Evolutionary conservation across 2,113 vertebrate genomes (phyloP).

Genomic region (Nothoprocta perdicaria): DNA sequence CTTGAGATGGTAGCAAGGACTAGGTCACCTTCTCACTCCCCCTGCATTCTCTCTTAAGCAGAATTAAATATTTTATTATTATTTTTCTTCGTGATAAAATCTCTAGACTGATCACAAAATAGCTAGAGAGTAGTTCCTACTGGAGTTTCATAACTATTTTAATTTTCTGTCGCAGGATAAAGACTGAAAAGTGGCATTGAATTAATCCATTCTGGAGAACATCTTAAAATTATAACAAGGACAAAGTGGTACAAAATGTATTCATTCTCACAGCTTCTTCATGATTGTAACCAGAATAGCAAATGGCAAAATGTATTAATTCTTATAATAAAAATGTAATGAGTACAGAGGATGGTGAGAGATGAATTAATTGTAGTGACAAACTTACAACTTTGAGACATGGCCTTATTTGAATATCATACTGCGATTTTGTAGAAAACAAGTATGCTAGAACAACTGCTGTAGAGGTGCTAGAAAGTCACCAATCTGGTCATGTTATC

Average conservation of each 20-base stretch:
- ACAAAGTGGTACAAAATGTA: slow-evolving; percentile 76
- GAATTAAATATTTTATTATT: slow-evolving; percentile 29
- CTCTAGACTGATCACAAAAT: slow-evolving; percentile 16
- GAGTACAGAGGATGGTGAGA: slow-evolving; percentile 58
- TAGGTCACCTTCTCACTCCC: not conserved
- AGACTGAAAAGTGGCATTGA: slow-evolving; percentile 71
- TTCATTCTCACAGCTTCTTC: slow-evolving; percentile 74
- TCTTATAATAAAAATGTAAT: slow-evolving; percentile 78
- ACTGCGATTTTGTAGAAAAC: not conserved
- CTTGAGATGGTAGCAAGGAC: not conserved
- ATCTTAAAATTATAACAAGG: slow-evolving; percentile 76
- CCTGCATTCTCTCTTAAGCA: not conserved
- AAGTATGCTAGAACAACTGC: not conserved
- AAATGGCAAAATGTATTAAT: slow-evolving; percentile 76
- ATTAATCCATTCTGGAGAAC: slow-evolving; percentile 74
- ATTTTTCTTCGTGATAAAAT: slow-evolving; percentile 42
- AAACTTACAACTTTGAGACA: slow-evolving; percentile 36
- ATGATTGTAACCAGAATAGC: slow-evolving; percentile 74
- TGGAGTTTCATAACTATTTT: slow-evolving; percentile 62
- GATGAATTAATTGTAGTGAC: slow-evolving; percentile 63
- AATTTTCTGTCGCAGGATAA: slow-evolving; percentile 66
- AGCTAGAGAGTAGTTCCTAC: not conserved
- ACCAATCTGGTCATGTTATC: not conserved
- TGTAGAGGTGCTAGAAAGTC: not conserved
- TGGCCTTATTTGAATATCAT: slow-evolving; percentile 22